Percentiles rank a stretch among this genome's conserved stretches.
These are phyloP conservation scores for Sinosuthora webbiana DNA, from an alignment of 2,113 vertebrate species.

Conservation along the genomic window DNA sequence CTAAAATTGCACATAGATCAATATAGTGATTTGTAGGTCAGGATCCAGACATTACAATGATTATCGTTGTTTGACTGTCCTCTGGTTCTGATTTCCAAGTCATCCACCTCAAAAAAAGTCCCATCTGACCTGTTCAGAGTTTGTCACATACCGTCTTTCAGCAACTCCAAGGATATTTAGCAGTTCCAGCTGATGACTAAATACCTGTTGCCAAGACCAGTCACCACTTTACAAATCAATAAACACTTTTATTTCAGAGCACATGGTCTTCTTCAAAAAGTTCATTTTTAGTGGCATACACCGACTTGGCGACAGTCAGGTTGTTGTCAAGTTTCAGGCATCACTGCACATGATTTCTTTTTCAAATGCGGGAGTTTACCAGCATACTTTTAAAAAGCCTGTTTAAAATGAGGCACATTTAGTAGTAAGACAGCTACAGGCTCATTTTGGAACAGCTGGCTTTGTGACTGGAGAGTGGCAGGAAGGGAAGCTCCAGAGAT, in stretches of 20 bases:
- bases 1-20: constrained; percentile 8
- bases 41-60: constrained; percentile 27
- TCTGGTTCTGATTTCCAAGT: constrained; percentile 21
- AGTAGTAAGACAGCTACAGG: neutral
- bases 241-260: neutral
- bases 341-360: neutral
- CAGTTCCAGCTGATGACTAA: constrained; percentile 28
- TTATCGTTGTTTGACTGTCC: neutral
- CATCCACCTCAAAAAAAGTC: neutral
- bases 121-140: neutral
- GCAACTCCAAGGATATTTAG: neutral
- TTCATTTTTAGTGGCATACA: neutral
- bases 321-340: neutral
- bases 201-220: neutral
- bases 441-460: neutral
- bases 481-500: neutral
- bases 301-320: neutral
- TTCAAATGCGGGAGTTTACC: neutral
- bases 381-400: neutral
- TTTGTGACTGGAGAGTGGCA: neutral
- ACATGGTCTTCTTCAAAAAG: neutral
- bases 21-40: constrained; percentile 34
- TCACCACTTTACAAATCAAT: constrained; percentile 19
- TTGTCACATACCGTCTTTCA: neutral
- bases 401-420: neutral